A percentile compares a stretch with the other conserved stretches of the same genome.
Evolutionary conservation across 2,888 invertebrate genomes (phyloP).

Genomic region (Blastobasis adustella): DNA sequence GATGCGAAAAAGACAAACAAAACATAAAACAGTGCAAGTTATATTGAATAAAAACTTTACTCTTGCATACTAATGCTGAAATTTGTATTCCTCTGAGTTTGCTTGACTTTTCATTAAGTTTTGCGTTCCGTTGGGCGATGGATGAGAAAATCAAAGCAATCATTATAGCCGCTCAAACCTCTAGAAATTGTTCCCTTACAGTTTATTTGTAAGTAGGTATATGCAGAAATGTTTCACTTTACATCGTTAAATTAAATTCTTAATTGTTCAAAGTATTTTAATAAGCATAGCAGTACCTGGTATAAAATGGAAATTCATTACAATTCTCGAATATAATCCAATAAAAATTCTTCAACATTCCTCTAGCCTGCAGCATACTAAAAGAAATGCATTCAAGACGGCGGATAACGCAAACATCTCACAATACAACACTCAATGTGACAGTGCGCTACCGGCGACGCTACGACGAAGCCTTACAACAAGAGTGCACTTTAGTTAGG

Average conservation of each 20-base stretch:
- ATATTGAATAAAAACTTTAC: constrained; percentile 71
- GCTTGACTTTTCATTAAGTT: constrained; percentile 70
- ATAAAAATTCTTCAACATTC: constrained; percentile 6
- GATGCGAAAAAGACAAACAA: constrained; percentile 56
- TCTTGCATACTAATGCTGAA: constrained; percentile 71
- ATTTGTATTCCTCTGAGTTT: constrained; percentile 70
- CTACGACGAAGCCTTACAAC: constrained; percentile 46
- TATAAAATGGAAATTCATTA: too few relatives aligned
- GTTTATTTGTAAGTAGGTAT: too few relatives aligned
- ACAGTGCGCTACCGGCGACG: constrained; percentile 37
- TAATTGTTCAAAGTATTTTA: too few relatives aligned
- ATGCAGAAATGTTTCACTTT: too few relatives aligned
- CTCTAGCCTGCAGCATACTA: constrained; percentile 21
- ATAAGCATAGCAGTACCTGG: too few relatives aligned
- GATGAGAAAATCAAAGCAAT: constrained; percentile 68
- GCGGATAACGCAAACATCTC: constrained; percentile 56
- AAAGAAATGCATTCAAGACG: constrained; percentile 40
- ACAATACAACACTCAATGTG: constrained; percentile 58
- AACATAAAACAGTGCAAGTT: constrained; percentile 65
- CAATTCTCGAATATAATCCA: too few relatives aligned
- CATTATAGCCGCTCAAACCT: constrained; percentile 58
- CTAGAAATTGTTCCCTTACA: too few relatives aligned
- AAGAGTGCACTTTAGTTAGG: constrained; percentile 58
- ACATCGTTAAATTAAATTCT: too few relatives aligned
- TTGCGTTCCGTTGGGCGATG: constrained; percentile 56